A percentile compares a stretch with the other conserved stretches of the same genome.
Conservation (phyloP, 2,113 vertebrate species). For the Carassius carassius region DNA sequence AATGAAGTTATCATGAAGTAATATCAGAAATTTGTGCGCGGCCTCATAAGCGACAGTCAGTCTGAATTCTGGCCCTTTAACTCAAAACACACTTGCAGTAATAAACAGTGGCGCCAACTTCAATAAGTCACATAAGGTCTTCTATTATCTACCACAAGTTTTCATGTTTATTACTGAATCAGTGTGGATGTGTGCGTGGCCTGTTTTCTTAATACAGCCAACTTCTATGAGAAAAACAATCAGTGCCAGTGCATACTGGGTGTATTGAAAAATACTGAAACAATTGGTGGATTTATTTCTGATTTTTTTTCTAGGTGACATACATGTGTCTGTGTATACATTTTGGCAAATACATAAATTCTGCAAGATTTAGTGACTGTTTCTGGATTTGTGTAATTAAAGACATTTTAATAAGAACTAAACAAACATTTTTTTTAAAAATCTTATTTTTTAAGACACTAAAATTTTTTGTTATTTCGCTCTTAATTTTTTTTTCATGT, state of each 20-base stretch:
- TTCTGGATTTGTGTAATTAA: not conserved
- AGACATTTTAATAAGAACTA: not conserved
- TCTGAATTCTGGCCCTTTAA: not conserved
- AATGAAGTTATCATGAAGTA: not conserved
- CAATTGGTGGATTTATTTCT: not conserved
- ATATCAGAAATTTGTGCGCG: not conserved
- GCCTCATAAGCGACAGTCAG: not conserved
- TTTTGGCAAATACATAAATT: not conserved
- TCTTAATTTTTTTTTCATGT: not conserved
- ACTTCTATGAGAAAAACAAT: not conserved
- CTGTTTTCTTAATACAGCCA: not conserved
- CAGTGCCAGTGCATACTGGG: not conserved
- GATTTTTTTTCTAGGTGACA: too few relatives aligned
- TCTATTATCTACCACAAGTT: constrained; percentile 61
- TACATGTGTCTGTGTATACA: too few relatives aligned
- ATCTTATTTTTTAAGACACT: not conserved
- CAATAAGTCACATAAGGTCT: constrained; percentile 64
- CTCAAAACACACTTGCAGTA: not conserved
- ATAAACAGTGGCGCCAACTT: constrained; percentile 39
- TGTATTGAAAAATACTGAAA: not conserved
- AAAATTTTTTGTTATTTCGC: not conserved
- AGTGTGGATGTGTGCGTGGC: constrained; percentile 48
- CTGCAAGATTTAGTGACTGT: not conserved
- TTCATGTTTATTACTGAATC: constrained; percentile 52
- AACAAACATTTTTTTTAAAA: not conserved